Conservation (phyloP, 2,888 invertebrate genomes). For the Vandiemenella viatica region DNA sequence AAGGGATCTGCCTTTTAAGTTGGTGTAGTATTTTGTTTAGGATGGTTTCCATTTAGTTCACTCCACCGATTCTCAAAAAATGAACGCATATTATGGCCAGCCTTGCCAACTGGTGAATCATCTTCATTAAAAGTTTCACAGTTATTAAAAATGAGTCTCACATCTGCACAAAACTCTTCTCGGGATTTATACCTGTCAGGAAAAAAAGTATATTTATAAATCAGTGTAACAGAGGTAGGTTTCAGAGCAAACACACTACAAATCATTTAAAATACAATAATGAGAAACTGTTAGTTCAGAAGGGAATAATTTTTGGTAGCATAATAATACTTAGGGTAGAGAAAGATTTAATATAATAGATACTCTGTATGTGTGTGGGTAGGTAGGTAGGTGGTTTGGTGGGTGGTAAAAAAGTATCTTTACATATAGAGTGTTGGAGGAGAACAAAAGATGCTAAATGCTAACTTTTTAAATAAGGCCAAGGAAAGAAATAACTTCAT, state of each 20-base stretch:
- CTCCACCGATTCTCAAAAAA: constrained; percentile 87
- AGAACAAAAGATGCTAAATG: too few relatives aligned
- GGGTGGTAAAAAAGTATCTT: too few relatives aligned
- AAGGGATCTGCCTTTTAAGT: too few relatives aligned
- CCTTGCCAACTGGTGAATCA: constrained; percentile 92
- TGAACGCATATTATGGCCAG: constrained; percentile 82
- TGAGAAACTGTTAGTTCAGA: too few relatives aligned
- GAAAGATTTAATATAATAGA: too few relatives aligned
- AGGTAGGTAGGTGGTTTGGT: too few relatives aligned
- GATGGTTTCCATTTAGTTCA: constrained; percentile 38
- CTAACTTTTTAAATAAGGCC: too few relatives aligned
- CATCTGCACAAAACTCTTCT: constrained; percentile 85
- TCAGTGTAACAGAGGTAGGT: neutral
- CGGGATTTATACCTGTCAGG: constrained; percentile 71
- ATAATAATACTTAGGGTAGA: too few relatives aligned
- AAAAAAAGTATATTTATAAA: constrained; percentile 1
- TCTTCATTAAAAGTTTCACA: constrained; percentile 98
- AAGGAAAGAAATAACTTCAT: too few relatives aligned
- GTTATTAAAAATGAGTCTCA: constrained; percentile 89
- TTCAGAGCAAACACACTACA: neutral
- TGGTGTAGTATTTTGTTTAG: constrained; percentile 10
- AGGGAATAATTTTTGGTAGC: too few relatives aligned
- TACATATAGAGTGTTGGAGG: too few relatives aligned
- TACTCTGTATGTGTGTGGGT: too few relatives aligned
- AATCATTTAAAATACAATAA: neutral